phyloP scores from a whole-genome alignment of 2,113 vertebrate genomes.

The Columbina picui region DNA sequence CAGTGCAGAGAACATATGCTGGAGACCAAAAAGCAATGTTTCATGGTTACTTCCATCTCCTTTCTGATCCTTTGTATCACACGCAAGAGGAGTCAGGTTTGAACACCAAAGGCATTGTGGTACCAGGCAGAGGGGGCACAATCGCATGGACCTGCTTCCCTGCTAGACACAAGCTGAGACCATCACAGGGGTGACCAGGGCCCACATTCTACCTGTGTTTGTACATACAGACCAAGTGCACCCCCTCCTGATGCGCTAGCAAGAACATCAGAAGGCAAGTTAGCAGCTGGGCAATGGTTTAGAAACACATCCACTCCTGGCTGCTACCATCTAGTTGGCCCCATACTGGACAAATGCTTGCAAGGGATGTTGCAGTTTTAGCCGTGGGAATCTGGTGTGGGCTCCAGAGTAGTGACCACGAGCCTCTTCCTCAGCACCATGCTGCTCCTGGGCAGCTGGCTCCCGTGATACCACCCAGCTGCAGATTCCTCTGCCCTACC shows the following conservation, averaged over 20 bases:
- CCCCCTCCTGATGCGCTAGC: not conserved
- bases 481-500: not conserved
- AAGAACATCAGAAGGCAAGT: not conserved
- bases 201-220: not conserved
- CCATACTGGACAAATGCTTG: fast-evolving
- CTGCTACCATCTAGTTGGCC: not conserved
- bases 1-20: not conserved
- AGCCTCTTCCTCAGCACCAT: not conserved
- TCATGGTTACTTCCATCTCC: not conserved
- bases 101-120: fast-evolving
- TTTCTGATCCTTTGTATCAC: not conserved
- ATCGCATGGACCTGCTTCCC: not conserved
- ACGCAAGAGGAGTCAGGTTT: not conserved
- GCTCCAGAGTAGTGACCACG: not conserved
- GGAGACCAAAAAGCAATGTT: not conserved
- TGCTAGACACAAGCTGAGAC: not conserved
- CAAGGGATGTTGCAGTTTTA: not conserved
- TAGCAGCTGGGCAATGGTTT: not conserved
- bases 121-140: not conserved
- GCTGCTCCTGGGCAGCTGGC: not conserved
- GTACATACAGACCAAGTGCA: not conserved
- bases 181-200: fast-evolving
- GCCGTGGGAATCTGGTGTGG: not conserved
- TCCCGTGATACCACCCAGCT: not conserved
- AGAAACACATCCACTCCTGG: fast-evolving